Evolutionary conservation across 2,113 vertebrate species (phyloP).

Genomic region (Psittacus erithacus): DNA sequence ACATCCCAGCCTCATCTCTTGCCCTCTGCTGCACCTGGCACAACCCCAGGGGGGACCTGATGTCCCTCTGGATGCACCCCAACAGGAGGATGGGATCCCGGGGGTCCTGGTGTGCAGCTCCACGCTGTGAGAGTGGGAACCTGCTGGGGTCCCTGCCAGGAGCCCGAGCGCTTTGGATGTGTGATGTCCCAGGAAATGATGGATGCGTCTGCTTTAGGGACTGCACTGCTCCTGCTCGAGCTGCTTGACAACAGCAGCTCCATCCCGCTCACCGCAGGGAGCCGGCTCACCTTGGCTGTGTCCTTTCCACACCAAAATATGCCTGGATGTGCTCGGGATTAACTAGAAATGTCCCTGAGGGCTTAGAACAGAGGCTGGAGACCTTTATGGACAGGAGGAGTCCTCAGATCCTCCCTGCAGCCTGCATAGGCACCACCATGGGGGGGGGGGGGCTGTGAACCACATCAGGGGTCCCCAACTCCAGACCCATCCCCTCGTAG

Average conservation of each 20-base stretch:
- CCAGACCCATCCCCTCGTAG: background rate
- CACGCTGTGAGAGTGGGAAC: background rate
- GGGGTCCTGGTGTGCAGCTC: background rate
- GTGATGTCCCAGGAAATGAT: background rate
- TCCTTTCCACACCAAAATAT: slow-evolving; percentile 46
- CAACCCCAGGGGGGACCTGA: background rate
- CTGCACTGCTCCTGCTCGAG: background rate
- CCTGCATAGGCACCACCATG: background rate
- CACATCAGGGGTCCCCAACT: background rate
- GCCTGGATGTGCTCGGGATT: background rate
- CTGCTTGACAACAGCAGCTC: slow-evolving; percentile 29
- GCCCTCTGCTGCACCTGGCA: background rate
- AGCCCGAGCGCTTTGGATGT: background rate
- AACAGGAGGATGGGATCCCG: rapidly evolving
- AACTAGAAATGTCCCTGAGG: background rate
- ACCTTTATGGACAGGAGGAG: background rate
- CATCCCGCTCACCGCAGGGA: slow-evolving; percentile 3
- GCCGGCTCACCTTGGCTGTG: slow-evolving; percentile 27
- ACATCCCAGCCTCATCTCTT: rapidly evolving
- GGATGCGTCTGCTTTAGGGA: background rate
- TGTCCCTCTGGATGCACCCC: background rate
- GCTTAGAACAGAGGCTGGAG: background rate
- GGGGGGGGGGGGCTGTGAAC: background rate
- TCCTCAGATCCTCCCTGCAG: background rate
- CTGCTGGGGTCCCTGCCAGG: background rate